phyloP scores from a whole-genome alignment of 2,888 invertebrate species.

The Dicyrtoma fusca region DNA sequence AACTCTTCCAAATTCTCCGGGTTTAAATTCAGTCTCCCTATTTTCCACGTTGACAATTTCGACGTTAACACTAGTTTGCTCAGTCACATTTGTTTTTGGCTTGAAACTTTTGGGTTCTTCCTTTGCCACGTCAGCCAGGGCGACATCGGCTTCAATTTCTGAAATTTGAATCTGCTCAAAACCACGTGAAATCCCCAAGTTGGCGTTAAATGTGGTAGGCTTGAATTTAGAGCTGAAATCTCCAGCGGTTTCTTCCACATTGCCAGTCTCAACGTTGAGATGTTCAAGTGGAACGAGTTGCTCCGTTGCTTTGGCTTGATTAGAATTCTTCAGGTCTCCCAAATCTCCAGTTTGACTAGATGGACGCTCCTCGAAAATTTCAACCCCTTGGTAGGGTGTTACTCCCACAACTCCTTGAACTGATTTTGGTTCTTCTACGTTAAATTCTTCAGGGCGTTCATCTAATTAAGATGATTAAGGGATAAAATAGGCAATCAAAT shows the following conservation, averaged over 20 bases:
- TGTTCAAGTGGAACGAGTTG: constrained; percentile 23
- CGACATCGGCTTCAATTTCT: constrained; percentile 24
- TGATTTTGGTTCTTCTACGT: constrained; percentile 12
- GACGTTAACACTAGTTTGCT: constrained; percentile 14
- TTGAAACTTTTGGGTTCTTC: constrained; percentile 22
- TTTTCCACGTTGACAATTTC: constrained; percentile 25
- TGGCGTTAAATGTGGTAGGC: constrained; percentile 27
- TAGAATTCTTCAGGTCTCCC: neutral
- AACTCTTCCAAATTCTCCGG: constrained; percentile 23
- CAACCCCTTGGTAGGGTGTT: constrained; percentile 23
- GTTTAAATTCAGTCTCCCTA: constrained; percentile 25
- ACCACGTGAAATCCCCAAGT: constrained; percentile 14
- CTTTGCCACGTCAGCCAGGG: constrained; percentile 24
- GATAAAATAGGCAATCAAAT: too few species aligned
- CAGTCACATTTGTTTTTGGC: constrained; percentile 19
- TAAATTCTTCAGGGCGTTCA: constrained; percentile 24
- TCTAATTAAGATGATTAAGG: constrained; percentile 21
- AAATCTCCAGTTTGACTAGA: constrained; percentile 17
- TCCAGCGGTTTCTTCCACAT: constrained; percentile 16
- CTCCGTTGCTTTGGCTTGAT: constrained; percentile 21
- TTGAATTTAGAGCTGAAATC: constrained; percentile 24
- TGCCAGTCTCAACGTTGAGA: neutral
- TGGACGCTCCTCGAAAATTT: constrained; percentile 27
- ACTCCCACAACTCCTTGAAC: neutral
- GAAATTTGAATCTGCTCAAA: constrained; percentile 28